These are phyloP conservation scores for Drosophila merina DNA, from an alignment of 2,888 invertebrate genomes.

Conservation along the genomic window DNA sequence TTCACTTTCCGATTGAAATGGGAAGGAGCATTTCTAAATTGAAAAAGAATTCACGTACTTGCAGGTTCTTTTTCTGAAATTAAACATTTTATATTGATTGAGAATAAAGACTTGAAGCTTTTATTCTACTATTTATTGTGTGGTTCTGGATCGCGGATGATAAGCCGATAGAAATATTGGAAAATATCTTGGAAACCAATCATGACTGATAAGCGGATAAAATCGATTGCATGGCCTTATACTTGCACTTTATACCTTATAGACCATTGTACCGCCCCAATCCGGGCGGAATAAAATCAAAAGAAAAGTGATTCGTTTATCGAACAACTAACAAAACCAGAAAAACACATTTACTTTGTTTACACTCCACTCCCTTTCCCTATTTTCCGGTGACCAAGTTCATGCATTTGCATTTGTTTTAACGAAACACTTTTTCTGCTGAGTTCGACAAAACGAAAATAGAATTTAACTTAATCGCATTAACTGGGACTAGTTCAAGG, in stretches of 20 bases:
- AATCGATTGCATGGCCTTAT: constrained; percentile 1
- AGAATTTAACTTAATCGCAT: constrained; percentile 8
- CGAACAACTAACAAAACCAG: not conserved
- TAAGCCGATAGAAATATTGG: not conserved
- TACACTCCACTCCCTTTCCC: constrained; percentile 1
- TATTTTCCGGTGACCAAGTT: constrained; percentile 1
- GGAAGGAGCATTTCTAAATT: not conserved
- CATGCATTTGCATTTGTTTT: constrained; percentile 38
- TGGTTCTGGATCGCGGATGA: constrained; percentile 16
- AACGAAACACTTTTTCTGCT: constrained; percentile 10
- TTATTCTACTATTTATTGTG: not conserved
- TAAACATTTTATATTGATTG: too few relatives aligned
- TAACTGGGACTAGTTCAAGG: constrained; percentile 28
- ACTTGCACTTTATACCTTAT: constrained; percentile 11
- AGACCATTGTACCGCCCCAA: constrained; percentile 3
- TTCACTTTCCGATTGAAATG: constrained; percentile 1
- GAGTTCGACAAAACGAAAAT: constrained; percentile 4
- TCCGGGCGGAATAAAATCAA: constrained; percentile 17
- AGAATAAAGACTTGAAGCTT: too few relatives aligned
- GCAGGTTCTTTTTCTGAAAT: not conserved
- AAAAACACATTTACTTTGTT: not conserved
- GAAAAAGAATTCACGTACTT: constrained; percentile 15
- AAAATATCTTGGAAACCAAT: not conserved
- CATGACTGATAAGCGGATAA: constrained; percentile 40
- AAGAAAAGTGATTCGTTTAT: not conserved